These are phyloP conservation scores for Heliconius nattereri DNA, from an alignment of 1,140 invertebrate species.

Conservation along the genomic window DNA sequence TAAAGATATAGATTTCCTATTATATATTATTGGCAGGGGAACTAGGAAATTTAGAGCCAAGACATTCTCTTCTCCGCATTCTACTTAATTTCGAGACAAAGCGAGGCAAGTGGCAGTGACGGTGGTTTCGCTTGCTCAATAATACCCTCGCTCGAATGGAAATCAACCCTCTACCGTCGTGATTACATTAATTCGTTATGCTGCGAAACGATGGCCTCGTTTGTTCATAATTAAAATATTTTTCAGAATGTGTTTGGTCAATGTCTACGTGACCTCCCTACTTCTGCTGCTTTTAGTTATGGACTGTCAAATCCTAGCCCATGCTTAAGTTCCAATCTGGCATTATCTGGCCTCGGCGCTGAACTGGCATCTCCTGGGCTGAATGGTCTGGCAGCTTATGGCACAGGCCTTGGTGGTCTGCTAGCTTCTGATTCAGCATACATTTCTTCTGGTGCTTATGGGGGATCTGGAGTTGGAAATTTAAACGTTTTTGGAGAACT, in stretches of 20 bases:
- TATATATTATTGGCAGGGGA: background rate
- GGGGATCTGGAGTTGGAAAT: slow-evolving; percentile 54
- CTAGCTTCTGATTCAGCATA: slow-evolving; percentile 2
- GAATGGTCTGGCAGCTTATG: background rate
- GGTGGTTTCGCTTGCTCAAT: too few relatives aligned
- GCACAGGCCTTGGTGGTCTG: background rate
- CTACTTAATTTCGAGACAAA: too few relatives aligned
- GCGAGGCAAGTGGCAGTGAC: too few relatives aligned
- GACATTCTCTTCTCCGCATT: too few relatives aligned
- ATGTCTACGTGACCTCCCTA: background rate
- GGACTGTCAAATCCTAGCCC: background rate
- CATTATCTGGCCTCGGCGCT: background rate
- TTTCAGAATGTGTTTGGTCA: background rate
- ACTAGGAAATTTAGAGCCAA: too few relatives aligned
- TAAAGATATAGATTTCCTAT: background rate
- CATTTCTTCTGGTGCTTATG: slow-evolving; percentile 40
- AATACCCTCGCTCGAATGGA: too few relatives aligned
- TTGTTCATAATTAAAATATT: background rate
- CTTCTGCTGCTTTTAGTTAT: background rate
- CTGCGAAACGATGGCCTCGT: too few relatives aligned
- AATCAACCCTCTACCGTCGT: too few relatives aligned
- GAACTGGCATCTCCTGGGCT: background rate
- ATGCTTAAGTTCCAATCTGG: background rate
- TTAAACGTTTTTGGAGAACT: slow-evolving; percentile 53
- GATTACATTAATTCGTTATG: too few relatives aligned